Evolutionary conservation across 2,888 invertebrate species (phyloP).

Genomic region (Linyphia triangularis): DNA sequence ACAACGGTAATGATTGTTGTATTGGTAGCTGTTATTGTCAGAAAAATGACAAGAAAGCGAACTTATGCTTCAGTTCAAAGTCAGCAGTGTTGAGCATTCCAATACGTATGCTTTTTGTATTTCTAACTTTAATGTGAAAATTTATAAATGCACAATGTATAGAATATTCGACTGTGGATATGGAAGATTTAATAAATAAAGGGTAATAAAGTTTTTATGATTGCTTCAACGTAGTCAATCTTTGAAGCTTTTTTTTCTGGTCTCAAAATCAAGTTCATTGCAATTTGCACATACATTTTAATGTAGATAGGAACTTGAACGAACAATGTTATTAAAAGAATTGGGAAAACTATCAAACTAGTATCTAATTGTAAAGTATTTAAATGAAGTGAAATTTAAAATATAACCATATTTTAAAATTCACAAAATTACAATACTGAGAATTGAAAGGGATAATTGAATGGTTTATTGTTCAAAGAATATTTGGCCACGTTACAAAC

Average conservation of each 20-base stretch:
- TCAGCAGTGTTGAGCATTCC: constrained; percentile 69
- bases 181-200: background rate
- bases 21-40: constrained; percentile 39
- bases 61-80: constrained; percentile 61
- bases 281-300: too few species aligned
- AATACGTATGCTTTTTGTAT: background rate
- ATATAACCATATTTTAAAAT: too few species aligned
- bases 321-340: too few species aligned
- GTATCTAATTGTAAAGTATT: too few species aligned
- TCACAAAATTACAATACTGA: too few species aligned
- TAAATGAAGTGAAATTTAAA: too few species aligned
- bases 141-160: constrained; percentile 7
- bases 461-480: too few species aligned
- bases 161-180: background rate
- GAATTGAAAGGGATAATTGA: too few species aligned
- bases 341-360: too few species aligned
- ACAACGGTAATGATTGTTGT: constrained; percentile 36
- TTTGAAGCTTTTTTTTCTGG: background rate
- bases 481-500: too few species aligned
- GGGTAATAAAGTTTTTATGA: constrained; percentile 17
- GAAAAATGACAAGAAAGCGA: constrained; percentile 45
- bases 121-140: background rate
- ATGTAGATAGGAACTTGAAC: too few species aligned
- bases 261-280: background rate
- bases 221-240: background rate